Evolutionary conservation across 2,888 invertebrate genomes (phyloP), one percentile per base, ranked within the genome.

Genomic region (Anagyrus pseudococci): DNA sequence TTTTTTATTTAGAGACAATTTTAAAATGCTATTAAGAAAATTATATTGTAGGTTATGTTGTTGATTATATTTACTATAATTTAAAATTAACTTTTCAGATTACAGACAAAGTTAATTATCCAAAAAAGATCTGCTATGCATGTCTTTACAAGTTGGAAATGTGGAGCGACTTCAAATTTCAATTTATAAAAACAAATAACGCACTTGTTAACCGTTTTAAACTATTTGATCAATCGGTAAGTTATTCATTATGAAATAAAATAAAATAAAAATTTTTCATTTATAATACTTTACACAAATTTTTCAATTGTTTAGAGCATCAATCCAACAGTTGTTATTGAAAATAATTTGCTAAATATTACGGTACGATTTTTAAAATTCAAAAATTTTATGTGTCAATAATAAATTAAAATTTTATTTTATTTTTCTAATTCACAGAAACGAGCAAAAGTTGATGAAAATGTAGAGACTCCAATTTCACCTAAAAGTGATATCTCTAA

Each of bases 71-170:
- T 56, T 26, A 29, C 2, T 37, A 37, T 37, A 33, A 15, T 48
- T 48, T 6, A 2, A 26, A 48, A n/a, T 48, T 17, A 22, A 13
- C 22, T 37, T 50, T 50, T 20, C 57, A 80, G 80, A 75, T 81
- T 25, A 67, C 73, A 26, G 62, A 75, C 37, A 73, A 73, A 17
- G 69, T 73, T 2, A 71, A 71, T 60, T 69, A 76, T 29, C 80
- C 80, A 2, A 68, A 66, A 20, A 75, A 72, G 13, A 71, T 80
- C 15, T 81, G 80, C 63, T 77, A 81, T 48, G 68, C 75, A 40
- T 81, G 80, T 55, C 68, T 80, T 7, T 80, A 80, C 62, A 81
- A 81, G 56, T 62, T 81, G 57, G 73, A 79, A 40, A 73, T 76
- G 73, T 80, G 79, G 79, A 68, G 59, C 46, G 77, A 80, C 43